Evolutionary conservation across 2,888 invertebrate species (phyloP).

Genomic region (Tenthredo notha): DNA sequence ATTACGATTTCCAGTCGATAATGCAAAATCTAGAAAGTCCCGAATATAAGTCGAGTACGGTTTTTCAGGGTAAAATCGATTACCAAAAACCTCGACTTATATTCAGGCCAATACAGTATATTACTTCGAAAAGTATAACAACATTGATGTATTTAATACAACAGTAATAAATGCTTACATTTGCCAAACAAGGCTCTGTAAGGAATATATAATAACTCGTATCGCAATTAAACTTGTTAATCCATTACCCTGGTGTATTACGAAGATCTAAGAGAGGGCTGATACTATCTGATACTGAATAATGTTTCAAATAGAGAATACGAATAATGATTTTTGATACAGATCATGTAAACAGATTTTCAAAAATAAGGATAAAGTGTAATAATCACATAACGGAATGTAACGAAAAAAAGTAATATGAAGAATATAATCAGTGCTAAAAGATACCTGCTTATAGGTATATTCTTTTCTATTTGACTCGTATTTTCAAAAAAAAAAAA

Average conservation of each 20-base stretch:
- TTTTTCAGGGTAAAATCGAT: too few relatives aligned
- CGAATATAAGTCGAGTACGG: too few relatives aligned
- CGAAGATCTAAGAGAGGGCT: background rate
- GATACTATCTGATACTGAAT: constrained; percentile 15
- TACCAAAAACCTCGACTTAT: too few relatives aligned
- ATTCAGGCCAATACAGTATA: too few relatives aligned
- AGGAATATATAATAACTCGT: constrained; percentile 26
- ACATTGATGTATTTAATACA: constrained; percentile 36
- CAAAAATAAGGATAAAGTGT: background rate
- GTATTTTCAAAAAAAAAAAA: background rate
- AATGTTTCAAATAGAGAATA: constrained; percentile 16
- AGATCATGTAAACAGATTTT: constrained; percentile 1
- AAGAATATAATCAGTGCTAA: background rate
- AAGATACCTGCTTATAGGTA: background rate
- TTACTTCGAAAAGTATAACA: constrained; percentile 39
- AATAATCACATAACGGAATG: constrained; percentile 40
- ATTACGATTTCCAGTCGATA: too few relatives aligned
- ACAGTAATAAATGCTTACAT: constrained; percentile 45
- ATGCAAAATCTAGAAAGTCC: too few relatives aligned
- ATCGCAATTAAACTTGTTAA: background rate
- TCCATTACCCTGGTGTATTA: constrained; percentile 33
- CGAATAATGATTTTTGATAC: constrained; percentile 18
- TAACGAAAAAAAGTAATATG: background rate
- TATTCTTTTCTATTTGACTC: background rate
- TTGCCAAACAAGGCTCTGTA: constrained; percentile 8